Conservation (phyloP, 2,888 invertebrate genomes). For the Cryptus viduatorius region DNA sequence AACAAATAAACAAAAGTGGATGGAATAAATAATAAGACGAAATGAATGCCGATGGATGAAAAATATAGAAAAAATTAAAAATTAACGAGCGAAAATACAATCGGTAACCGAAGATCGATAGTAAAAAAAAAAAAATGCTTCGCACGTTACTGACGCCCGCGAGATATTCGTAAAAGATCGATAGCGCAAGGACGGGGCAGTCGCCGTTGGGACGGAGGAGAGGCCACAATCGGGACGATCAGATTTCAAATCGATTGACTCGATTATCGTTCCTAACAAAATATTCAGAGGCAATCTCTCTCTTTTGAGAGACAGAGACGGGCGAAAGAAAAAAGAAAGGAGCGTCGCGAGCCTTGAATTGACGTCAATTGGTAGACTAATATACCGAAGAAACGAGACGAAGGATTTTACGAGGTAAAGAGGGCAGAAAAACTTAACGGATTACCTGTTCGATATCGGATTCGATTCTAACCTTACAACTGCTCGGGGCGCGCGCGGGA, state of each 20-base stretch:
- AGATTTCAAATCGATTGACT: slow-evolving; percentile 29
- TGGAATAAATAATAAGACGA: not conserved
- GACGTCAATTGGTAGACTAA: not conserved
- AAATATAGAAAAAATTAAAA: not conserved
- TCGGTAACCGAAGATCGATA: not conserved
- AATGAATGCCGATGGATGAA: not conserved
- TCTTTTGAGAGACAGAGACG: no score
- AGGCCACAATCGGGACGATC: slow-evolving; percentile 23
- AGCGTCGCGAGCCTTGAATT: not conserved
- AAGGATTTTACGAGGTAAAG: slow-evolving; percentile 1
- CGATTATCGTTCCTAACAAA: not conserved
- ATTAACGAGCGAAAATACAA: not conserved
- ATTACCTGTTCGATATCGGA: no score
- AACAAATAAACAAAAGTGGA: not conserved
- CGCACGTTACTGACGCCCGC: slow-evolving; percentile 6
- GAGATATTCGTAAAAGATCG: slow-evolving; percentile 31
- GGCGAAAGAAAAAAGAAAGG: slow-evolving; percentile 10
- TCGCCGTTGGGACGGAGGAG: not conserved
- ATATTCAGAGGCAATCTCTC: no score
- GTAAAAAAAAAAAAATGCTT: slow-evolving; percentile 1
- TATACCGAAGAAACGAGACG: not conserved
- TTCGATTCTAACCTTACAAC: not conserved
- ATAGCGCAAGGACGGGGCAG: slow-evolving; percentile 23
- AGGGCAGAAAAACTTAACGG: not conserved
- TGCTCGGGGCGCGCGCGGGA: no score